phyloP scores from a whole-genome alignment of 2,113 vertebrate genomes.

The Nesospiza acunhae region DNA sequence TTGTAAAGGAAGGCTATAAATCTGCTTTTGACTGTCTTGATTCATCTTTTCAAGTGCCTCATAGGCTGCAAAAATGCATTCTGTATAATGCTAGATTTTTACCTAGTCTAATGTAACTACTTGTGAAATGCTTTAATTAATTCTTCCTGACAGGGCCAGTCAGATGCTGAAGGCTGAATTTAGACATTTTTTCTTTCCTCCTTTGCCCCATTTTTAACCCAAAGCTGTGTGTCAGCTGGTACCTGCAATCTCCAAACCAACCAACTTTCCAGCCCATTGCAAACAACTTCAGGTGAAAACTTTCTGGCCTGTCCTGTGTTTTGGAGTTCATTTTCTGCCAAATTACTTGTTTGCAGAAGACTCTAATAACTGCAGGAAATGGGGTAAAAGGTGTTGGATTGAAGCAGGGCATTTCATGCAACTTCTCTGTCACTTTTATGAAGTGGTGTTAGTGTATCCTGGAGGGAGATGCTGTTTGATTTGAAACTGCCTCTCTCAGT shows the following conservation, averaged over 20 bases:
- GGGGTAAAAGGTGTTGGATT: not conserved
- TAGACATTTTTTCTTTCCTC: not conserved
- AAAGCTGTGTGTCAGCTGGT: not conserved
- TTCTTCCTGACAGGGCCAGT: not conserved
- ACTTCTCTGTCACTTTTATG: not conserved
- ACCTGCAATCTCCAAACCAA: not conserved
- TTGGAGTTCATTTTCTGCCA: not conserved
- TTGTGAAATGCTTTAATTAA: not conserved
- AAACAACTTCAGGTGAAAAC: not conserved
- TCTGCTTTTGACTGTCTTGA: not conserved
- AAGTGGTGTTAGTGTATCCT: not conserved
- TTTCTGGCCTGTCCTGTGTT: not conserved
- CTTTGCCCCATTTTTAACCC: not conserved
- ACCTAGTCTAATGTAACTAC: not conserved
- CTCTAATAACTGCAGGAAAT: not conserved
- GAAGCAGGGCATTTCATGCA: not conserved
- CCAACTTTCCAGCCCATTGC: not conserved
- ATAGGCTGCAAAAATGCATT: not conserved
- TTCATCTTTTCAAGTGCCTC: not conserved
- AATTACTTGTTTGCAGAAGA: not conserved
- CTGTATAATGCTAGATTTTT: not conserved
- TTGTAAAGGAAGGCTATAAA: not conserved
- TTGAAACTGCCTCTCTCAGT: not conserved
- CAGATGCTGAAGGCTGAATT: not conserved
- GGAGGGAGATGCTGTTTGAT: conserved; percentile 17